A percentile compares a stretch with the other conserved stretches of the same genome.
phyloP scores from a whole-genome alignment of 2,113 vertebrate genomes.

The Promerops cafer region DNA sequence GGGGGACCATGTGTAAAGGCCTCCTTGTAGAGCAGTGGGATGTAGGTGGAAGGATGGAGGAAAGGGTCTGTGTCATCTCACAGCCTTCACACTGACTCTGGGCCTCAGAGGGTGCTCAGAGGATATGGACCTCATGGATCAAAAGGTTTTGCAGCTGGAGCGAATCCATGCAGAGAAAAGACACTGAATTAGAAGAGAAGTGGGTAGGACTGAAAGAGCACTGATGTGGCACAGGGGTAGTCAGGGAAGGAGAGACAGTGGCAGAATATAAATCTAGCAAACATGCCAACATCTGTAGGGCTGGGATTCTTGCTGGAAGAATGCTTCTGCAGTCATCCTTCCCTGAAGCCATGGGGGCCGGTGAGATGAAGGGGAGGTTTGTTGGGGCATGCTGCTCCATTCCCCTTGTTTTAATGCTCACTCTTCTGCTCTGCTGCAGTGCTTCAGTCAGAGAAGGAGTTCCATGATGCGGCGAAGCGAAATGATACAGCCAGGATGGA shows the following conservation, averaged over 20 bases:
- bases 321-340: not conserved
- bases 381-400: not conserved
- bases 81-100: not conserved
- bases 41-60: not conserved
- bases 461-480: constrained; percentile 77
- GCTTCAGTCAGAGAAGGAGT: constrained; percentile 82
- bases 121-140: not conserved
- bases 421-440: constrained; percentile 63
- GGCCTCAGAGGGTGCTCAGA: not conserved
- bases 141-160: not conserved
- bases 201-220: not conserved
- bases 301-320: not conserved
- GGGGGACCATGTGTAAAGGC: not conserved
- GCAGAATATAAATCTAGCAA: not conserved
- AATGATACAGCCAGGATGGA: constrained; percentile 77
- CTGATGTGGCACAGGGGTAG: not conserved
- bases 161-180: not conserved
- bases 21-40: not conserved
- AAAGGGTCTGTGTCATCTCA: not conserved
- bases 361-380: not conserved
- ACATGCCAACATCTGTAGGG: not conserved
- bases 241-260: not conserved
- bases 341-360: fast-evolving
- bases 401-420: not conserved
- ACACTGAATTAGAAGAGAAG: not conserved